Percentiles rank a stretch among this genome's conserved stretches.
phyloP scores from a whole-genome alignment of 2,888 invertebrate genomes.

The Pardosa pseudoannulata region DNA sequence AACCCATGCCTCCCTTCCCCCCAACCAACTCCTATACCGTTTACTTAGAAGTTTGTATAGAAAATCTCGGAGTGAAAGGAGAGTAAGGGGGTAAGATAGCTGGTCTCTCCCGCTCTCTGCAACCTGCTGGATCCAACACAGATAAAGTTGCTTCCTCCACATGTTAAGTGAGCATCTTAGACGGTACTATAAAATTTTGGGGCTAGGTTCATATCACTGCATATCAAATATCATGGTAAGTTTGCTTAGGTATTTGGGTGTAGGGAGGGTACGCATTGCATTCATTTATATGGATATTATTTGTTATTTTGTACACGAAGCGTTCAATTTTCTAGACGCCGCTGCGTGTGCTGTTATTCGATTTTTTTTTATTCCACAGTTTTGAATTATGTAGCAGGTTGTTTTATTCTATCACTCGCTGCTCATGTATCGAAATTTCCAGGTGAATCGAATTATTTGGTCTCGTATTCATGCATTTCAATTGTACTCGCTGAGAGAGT shows the following conservation, averaged over 20 bases:
- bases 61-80: no score
- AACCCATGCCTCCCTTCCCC: conserved; percentile 15
- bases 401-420: background rate
- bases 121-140: conserved; percentile 3
- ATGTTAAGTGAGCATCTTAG: conserved; percentile 1
- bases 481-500: background rate
- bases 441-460: background rate
- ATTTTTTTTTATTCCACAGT: background rate
- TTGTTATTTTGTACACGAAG: background rate
- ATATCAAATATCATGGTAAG: conserved; percentile 42
- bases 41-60: conserved; percentile 35
- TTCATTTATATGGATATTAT: conserved; percentile 17
- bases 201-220: conserved; percentile 25
- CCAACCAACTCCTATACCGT: conserved; percentile 42
- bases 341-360: background rate
- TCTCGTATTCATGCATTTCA: background rate
- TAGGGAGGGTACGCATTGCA: background rate
- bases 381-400: conserved; percentile 12
- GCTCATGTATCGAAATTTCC: background rate
- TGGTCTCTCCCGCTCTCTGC: background rate
- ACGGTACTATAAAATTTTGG: conserved; percentile 33
- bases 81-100: background rate
- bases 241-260: background rate
- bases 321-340: background rate
- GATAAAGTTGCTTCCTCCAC: conserved; percentile 16